Evolutionary conservation across 2,797 vertebrate genomes (phyloP).

Genomic region (Cyclura pinguis): DNA sequence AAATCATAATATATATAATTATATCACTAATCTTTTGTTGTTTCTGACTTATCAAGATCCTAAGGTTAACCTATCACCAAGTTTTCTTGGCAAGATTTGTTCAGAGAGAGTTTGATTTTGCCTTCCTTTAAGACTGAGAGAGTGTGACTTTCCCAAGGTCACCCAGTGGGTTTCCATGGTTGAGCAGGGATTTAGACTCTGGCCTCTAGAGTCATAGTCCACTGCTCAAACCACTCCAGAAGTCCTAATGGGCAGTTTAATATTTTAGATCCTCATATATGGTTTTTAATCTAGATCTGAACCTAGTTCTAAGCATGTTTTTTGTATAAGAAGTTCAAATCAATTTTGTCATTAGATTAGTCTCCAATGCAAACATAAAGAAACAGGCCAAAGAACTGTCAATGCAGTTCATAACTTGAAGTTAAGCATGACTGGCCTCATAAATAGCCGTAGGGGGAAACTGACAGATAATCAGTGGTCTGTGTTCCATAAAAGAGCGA

Average conservation of each 20-base stretch:
- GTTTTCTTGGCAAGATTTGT: no score
- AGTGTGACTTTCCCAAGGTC: no score
- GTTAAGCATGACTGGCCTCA: neutral
- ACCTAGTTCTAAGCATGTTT: neutral
- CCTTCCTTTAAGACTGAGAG: no score
- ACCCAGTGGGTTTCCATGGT: no score
- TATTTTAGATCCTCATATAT: neutral
- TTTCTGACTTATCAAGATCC: no score
- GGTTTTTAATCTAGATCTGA: neutral
- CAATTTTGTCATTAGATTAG: neutral
- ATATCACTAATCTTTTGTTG: neutral
- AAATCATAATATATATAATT: neutral
- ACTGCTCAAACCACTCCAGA: no score
- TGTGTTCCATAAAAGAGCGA: neutral
- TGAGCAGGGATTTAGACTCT: no score
- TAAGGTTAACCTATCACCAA: no score
- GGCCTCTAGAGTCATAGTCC: no score
- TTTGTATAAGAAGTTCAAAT: neutral
- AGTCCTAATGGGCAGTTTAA: neutral
- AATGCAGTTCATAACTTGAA: neutral
- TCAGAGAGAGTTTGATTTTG: no score
- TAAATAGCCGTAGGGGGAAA: neutral
- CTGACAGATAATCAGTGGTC: neutral
- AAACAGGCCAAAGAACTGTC: neutral
- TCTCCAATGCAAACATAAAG: neutral